phyloP scores from a whole-genome alignment of 2,888 invertebrate species.

The Callinectes sapidus region DNA sequence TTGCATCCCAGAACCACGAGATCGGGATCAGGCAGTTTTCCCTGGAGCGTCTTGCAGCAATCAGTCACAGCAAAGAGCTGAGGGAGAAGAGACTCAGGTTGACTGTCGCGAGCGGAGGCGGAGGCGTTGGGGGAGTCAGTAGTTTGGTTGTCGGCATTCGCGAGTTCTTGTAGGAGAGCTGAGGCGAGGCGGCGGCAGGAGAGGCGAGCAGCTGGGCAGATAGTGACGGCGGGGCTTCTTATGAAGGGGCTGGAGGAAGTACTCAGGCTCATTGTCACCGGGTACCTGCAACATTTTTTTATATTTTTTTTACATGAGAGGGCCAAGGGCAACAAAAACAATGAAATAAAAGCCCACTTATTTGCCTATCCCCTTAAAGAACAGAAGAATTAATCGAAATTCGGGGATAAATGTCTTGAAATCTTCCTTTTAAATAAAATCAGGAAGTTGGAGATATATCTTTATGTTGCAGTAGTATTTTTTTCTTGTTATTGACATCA shows the following conservation, averaged over 20 bases:
- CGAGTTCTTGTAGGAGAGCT: neutral
- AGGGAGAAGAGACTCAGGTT: neutral
- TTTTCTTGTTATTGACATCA: no score
- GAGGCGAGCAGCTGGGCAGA: constrained; percentile 29
- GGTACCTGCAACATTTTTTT: neutral
- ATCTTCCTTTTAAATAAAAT: no score
- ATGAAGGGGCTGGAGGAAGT: neutral
- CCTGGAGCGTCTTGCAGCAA: neutral
- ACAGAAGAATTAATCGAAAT: no score
- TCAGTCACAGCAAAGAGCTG: neutral
- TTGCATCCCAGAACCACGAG: neutral
- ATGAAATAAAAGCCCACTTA: no score
- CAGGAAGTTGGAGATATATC: no score
- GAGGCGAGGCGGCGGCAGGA: constrained; percentile 40
- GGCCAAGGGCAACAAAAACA: no score
- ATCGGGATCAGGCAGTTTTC: neutral
- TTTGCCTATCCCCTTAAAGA: no score
- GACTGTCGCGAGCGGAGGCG: neutral
- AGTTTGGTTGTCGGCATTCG: neutral
- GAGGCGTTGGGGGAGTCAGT: neutral
- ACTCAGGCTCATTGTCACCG: neutral
- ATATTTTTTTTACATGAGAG: no score
- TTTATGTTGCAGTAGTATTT: no score
- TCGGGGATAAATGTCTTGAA: no score
- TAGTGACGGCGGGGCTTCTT: neutral